Conservation (phyloP, 2,888 invertebrate genomes). For the Tigriopus californicus region DNA sequence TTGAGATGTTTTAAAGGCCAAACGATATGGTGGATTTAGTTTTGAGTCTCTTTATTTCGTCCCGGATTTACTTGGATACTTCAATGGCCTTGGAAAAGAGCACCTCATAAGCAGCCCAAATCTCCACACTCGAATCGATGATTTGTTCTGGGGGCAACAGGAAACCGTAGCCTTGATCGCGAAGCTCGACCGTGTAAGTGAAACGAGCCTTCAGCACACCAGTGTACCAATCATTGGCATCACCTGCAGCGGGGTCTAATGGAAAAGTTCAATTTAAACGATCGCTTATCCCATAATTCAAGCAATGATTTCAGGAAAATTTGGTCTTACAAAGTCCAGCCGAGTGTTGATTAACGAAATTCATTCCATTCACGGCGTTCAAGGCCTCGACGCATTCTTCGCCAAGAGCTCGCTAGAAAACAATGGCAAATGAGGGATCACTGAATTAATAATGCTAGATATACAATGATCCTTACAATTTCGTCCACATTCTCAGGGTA, state of each 20-base stretch:
- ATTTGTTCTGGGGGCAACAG: conserved; percentile 54
- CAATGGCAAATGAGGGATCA: not conserved
- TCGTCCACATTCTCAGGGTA: conserved; percentile 19
- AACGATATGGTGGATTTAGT: too few relatives aligned
- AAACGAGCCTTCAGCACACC: conserved; percentile 50
- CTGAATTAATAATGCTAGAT: not conserved
- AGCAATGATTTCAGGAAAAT: not conserved
- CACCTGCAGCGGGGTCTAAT: conserved; percentile 37
- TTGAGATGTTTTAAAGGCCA: too few relatives aligned
- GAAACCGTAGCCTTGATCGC: conserved; percentile 58
- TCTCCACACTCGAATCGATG: conserved; percentile 50
- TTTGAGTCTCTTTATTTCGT: too few relatives aligned
- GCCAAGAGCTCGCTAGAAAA: conserved; percentile 33
- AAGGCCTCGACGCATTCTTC: conserved; percentile 41
- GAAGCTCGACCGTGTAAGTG: conserved; percentile 50
- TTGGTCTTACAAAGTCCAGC: conserved; percentile 21
- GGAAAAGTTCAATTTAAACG: not conserved
- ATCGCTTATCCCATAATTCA: not conserved
- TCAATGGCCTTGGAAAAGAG: conserved; percentile 26
- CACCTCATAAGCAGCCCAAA: conserved; percentile 52
- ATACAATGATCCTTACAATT: conserved; percentile 10
- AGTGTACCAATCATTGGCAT: conserved; percentile 60
- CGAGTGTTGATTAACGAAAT: conserved; percentile 33
- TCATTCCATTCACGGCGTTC: conserved; percentile 41
- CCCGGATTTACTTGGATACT: conserved; percentile 1